Base-by-base conservation (phyloP, 92 coral and sea anemone genomes). In the Siderastrea radians region DNA sequence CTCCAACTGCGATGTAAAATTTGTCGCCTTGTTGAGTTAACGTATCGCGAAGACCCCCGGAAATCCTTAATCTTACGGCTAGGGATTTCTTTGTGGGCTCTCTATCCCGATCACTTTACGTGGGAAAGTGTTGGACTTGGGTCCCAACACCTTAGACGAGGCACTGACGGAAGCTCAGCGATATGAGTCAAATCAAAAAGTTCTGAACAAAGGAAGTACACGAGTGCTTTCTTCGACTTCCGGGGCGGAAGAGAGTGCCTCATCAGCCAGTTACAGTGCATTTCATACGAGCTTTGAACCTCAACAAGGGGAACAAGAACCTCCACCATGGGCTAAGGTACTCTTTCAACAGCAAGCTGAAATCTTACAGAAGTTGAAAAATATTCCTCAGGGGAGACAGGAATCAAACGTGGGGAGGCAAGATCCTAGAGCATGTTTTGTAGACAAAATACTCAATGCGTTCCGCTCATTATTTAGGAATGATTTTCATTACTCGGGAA, bases 51-150 rank as follows among this genome's bases (percentile, higher is more conserved):
- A 15, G 77, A 75, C 53, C 89, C 89, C 61, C 70, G 19, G 58
- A 26, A 19, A 83, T 72, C 17, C 69, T 59, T 11, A 52, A 85
- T 85, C 83, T 76, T 38, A 85, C 89, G 49, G 75, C 89, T 10
- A 61, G 50, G 26, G 89, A 85, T 85, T 75, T 85, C 89, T 85
- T 85, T 77, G 26, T 85, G 12, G 89, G 89, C 38, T 68, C 89
- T 57, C 59, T 85, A 17, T 63, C 83, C 49, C 89, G 38, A 26
- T 62, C 3, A 26, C 55, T 69, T 69, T 80, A 45, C 62, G 66
- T 58, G 84, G 61, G 74, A 80, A 80, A 8, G 57, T 52, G 57
- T 52, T 52, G 57, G 57, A 52, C 9, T 52, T 52, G 57, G 57
- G 57, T 8, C 57, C 57, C 6, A 52, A 52, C 57, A 52, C 57